Base-by-base conservation (phyloP, 1,140 invertebrate genomes). In the Orius insidiosus region DNA sequence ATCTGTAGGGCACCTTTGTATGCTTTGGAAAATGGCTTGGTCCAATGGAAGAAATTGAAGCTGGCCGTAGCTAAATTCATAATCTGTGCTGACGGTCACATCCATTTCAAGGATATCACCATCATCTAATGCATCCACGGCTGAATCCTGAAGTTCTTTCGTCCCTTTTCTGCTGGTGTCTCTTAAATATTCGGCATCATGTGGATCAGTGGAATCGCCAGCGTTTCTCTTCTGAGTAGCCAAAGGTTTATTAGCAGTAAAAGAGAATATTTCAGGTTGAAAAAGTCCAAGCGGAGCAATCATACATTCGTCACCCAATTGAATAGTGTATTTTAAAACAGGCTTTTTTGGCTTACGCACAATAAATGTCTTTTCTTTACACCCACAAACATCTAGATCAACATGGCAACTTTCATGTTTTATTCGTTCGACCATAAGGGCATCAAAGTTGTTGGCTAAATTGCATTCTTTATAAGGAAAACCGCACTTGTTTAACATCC, bases 391-490 rank as follows among this genome's bases (percentile, higher is more conserved):
- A 64, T 92, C 84, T 56, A 92, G 67, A 61, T 93, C 85, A 3
- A 94, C 72, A 62, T 95, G 89, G 56, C 89, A 95, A 56, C 85
- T 83, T 13, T 80, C 78, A 64, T 89, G 81, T 63, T 94, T 95
- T 1, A 95, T 60, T 56, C 85, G 78, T 49, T 81, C 75, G 51
- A 95, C 64, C 5, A 94, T 63, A 45, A 76, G 66, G 0, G 78
- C 75, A 63, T 85, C 80, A 50, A 76, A 63, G 49, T 74, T 74
- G 55, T 77, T 75, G 33, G 66, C 66, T 48, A 78, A 72, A 54
- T 76, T 74, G 58, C 85, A 84, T 40, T 73, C 70, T 58, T 80
- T 80, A 52, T 89, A 88, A 0, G 88, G 88, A 60, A 95, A 92
- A 1, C 81, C 80, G 58, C 80, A 83, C 58, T 88, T 87, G 53